These are phyloP conservation scores for Grallaria varia DNA, from an alignment of 2,113 vertebrate genomes.

Conservation along the genomic window DNA sequence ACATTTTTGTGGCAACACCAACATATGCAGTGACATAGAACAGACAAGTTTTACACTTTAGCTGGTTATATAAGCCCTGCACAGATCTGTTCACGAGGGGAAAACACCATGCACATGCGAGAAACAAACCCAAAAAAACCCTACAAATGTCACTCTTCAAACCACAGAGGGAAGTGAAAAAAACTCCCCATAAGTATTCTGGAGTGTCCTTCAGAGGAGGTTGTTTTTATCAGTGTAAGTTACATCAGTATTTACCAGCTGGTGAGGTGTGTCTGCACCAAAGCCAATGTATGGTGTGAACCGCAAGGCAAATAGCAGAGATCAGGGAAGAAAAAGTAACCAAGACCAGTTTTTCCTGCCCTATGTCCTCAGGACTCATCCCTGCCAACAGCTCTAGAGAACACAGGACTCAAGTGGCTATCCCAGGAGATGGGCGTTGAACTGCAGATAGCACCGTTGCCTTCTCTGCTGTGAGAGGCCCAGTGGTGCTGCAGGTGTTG, in stretches of 20 bases:
- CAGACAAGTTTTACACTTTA: background rate
- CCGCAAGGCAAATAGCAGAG: background rate
- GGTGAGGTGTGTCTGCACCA: background rate
- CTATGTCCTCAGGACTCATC: background rate
- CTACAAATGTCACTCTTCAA: background rate
- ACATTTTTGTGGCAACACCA: background rate
- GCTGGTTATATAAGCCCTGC: background rate
- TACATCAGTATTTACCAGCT: background rate
- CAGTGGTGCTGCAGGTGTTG: background rate
- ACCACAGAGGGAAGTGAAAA: background rate
- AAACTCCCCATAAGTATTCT: background rate
- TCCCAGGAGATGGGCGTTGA: background rate
- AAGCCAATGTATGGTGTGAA: background rate
- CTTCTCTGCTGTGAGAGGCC: background rate
- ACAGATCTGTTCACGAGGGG: background rate
- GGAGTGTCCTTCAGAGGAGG: background rate
- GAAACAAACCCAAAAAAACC: background rate
- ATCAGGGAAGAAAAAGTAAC: background rate
- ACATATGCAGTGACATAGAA: background rate
- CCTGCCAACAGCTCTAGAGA: background rate
- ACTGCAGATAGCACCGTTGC: rapidly evolving
- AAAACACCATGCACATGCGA: background rate
- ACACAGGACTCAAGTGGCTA: background rate
- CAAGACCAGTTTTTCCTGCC: background rate
- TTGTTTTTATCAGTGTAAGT: background rate